Base-by-base conservation (phyloP, 1,140 invertebrate species). In the Scaptomyza graminum region DNA sequence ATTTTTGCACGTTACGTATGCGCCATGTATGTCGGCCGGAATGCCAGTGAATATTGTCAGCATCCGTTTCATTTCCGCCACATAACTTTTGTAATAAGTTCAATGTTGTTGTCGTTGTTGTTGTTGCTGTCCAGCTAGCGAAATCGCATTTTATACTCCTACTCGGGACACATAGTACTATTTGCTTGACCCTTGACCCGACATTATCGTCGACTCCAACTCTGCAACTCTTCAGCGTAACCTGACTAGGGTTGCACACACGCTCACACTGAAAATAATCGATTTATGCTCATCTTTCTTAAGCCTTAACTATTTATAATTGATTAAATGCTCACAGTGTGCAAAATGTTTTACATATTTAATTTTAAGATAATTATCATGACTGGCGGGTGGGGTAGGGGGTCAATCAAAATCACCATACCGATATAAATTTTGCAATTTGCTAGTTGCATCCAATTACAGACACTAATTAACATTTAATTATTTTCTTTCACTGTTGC, bases 11-110 rank as follows among this genome's bases (percentile, higher is more conserved):
- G 39, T 60, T 60, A 67, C 47, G 65, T 67, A 67, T 67, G 25
- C 59, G 34, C 41, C 13, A 46, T 18, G 37, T 56, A 46, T 25
- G 37, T 56, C 44, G 46, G 41, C 12, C 57, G 37, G 18, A 13
- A 16, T 13, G 2, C 34, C 43, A 49, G 34, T 49, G 70, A 55
- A 57, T 76, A 66, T 62, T 82, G 65, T 61, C 64, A 56, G 56
- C 65, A 66, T 77, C 74, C 74, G 78, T 57, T 77, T 82, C 50
- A 76, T 81, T 80, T 80, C 73, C 73, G 74, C 57, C 65, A 70
- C 79, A 74, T 74, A 82, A 74, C 70, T 75, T 75, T 80, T 78
- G 66, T 74, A 81, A 74, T 82, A 77, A 81, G 74, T 61, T 51
- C 16, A 37, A 12, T 39, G 37, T 12, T 39, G 9, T 39, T 12